Evolutionary conservation across 2,113 vertebrate genomes (phyloP), one percentile per base, ranked within the genome.

Genomic region (Dipodomys ordii): DNA sequence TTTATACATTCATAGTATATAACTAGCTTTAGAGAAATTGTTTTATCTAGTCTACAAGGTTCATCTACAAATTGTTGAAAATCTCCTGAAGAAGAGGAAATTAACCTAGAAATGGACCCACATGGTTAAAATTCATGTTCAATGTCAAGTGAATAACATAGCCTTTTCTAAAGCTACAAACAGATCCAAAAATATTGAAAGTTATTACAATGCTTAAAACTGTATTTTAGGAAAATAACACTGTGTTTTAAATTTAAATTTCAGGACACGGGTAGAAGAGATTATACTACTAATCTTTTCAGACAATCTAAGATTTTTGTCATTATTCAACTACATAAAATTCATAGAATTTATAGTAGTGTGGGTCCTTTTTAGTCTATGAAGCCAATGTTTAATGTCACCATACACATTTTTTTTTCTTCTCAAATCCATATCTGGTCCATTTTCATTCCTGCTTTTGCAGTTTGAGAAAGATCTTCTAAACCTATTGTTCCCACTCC

Each of bases 211-310:
- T 69, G 22, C 20, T 91, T 49, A 81, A 46, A 82, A 83, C n/a
- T 46, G 32, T 83, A 84, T 65, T 71, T 4, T 11, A 84, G 64
- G 8, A 83, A 81, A 32, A 49, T 74, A 19, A 81, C 12, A 49
- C 23, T 53, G 71, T 7, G 8, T 0, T 62, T 94, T 93, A 78
- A 94, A 72, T n/a, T 86, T 90, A 64, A 64, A 4, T 88, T 85
- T 86, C 27, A 86, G 49, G 30, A 88, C 90, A 72, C 18, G 20
- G 71, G 27, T 73, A 68, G 4, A 60, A 57, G 0, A 35, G 3
- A 79, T 44, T 82, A 72, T 67, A 10, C 19, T 81, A 0, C 32
- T 84, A 39, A 79, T 53, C 25, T 64, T 91, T 80, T 49, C 44
- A 87, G 27, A 88, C 85, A 87, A 72, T 72, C 7, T 79, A 30